These are phyloP conservation scores for Drosophila meridiana DNA, from an alignment of 2,888 invertebrate genomes.

Conservation along the genomic window DNA sequence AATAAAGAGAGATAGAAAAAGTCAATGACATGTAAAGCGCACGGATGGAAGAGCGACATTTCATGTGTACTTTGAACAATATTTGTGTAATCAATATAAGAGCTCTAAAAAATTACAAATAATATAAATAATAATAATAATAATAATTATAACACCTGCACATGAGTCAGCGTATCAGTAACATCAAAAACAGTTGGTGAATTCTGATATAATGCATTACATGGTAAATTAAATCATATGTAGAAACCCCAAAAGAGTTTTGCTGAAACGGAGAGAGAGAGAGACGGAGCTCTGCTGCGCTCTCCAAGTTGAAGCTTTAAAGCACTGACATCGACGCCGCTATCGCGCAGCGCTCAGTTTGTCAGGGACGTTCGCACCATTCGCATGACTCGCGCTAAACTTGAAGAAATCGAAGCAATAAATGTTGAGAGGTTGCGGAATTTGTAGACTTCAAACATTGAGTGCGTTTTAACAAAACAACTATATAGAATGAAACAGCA, in stretches of 20 bases:
- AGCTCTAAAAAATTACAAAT: slow-evolving; percentile 13
- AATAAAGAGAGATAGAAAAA: slow-evolving; percentile 45
- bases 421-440: slow-evolving; percentile 29
- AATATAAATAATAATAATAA: not conserved
- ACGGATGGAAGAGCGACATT: slow-evolving; percentile 12
- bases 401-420: slow-evolving; percentile 16
- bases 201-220: slow-evolving; percentile 17
- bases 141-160: slow-evolving; percentile 25
- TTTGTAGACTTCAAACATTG: slow-evolving; percentile 29
- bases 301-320: slow-evolving; percentile 12
- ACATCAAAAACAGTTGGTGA: slow-evolving; percentile 38
- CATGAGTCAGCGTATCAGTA: slow-evolving; percentile 54
- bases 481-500: slow-evolving; percentile 8
- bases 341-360: slow-evolving; percentile 51
- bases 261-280: not conserved
- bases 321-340: slow-evolving; percentile 9
- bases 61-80: slow-evolving; percentile 27
- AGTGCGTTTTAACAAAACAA: slow-evolving; percentile 25
- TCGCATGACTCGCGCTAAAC: slow-evolving; percentile 30
- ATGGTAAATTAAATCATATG: slow-evolving; percentile 1
- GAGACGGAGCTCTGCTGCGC: not conserved
- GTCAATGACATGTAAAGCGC: slow-evolving; percentile 74
- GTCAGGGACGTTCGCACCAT: slow-evolving; percentile 41
- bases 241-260: slow-evolving; percentile 5
- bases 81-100: slow-evolving; percentile 26